Conservation (phyloP, 2,113 vertebrate species). For the Rissa tridactyla region DNA sequence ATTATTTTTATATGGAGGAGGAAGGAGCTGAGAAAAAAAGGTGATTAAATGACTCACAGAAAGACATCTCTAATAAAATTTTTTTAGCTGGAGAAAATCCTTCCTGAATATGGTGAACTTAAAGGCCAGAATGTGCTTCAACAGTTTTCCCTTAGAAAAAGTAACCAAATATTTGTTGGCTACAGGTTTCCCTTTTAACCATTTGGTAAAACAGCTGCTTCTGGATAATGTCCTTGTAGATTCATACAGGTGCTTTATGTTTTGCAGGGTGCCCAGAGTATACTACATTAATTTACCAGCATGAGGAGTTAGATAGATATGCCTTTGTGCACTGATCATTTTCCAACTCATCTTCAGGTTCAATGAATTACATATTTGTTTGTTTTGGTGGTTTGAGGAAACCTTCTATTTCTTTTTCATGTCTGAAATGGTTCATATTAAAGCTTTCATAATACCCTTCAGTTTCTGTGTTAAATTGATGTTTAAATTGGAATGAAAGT, state of each 20-base stretch:
- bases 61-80: background rate
- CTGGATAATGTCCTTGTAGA: background rate
- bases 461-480: conserved; percentile 80
- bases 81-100: background rate
- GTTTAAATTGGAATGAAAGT: conserved; percentile 82
- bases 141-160: background rate
- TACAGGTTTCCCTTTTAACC: background rate
- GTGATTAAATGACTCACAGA: background rate
- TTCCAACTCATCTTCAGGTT: conserved; percentile 40
- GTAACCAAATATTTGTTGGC: background rate
- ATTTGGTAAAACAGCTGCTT: background rate
- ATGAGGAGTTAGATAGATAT: background rate
- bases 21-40: background rate
- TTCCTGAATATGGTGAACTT: background rate
- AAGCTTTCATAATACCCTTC: conserved; percentile 78
- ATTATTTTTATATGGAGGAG: background rate
- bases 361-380: conserved; percentile 62
- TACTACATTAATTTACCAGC: background rate
- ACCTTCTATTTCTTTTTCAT: conserved; percentile 53
- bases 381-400: conserved; percentile 53
- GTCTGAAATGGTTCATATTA: conserved; percentile 74
- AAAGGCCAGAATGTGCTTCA: background rate
- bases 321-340: background rate
- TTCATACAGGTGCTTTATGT: background rate
- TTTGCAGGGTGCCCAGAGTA: background rate